Conservation (phyloP, 2,888 invertebrate species). For the Harpagoxenus sublaevis region DNA sequence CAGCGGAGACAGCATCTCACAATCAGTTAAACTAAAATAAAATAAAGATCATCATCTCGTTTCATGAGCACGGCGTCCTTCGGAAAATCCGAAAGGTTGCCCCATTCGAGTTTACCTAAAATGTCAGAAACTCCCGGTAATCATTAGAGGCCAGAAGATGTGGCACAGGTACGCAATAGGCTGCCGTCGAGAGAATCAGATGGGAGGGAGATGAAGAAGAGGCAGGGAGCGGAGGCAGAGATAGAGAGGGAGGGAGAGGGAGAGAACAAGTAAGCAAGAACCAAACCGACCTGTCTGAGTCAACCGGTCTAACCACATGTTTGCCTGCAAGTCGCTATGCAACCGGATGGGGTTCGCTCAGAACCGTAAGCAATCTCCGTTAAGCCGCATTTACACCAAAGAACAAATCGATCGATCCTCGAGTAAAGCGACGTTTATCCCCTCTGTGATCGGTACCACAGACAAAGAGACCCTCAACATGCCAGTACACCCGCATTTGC, state of each 20-base stretch:
- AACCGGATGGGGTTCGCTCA: conserved; percentile 75
- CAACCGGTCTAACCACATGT: conserved; percentile 84
- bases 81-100: background rate
- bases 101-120: conserved; percentile 17
- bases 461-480: conserved; percentile 55
- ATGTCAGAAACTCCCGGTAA: conserved; percentile 25
- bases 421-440: conserved; percentile 63
- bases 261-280: conserved; percentile 62
- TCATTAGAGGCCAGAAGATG: background rate
- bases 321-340: conserved; percentile 79
- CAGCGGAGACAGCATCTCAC: background rate
- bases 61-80: conserved; percentile 11
- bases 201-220: conserved; percentile 13
- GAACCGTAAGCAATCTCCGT: conserved; percentile 78
- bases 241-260: conserved; percentile 35
- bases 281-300: conserved; percentile 76
- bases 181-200: conserved; percentile 29
- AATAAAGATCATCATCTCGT: background rate
- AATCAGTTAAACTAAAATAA: background rate
- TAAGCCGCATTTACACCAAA: conserved; percentile 77
- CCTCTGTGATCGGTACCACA: conserved; percentile 59
- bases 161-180: conserved; percentile 49
- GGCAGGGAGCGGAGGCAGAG: conserved; percentile 31
- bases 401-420: conserved; percentile 73
- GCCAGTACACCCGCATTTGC: conserved; percentile 42